Evolutionary conservation across 2,797 vertebrate genomes (phyloP), one percentile per base, ranked within the genome.

Genomic region (Emys orbicularis): DNA sequence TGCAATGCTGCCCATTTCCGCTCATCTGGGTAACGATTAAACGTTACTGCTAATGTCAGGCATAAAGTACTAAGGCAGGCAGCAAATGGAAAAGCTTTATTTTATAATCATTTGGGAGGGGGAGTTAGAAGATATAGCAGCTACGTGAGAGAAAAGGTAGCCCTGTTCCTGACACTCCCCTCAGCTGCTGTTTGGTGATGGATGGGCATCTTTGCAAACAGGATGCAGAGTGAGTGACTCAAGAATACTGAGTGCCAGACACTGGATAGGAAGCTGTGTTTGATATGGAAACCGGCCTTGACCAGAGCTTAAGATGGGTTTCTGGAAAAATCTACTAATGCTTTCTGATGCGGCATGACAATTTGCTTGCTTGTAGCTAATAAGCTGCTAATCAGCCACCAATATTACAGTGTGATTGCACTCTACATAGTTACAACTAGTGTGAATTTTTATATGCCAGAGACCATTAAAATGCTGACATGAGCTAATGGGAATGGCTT

Each of bases 381-480:
- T 95, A 87, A 95, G 96, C 95, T 86, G 86, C 90, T 86, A 93
- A 82, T 87, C 83, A 81, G 87, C 86, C 87, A 93, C 86, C 87
- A 93, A 87, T 4, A 1, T 79, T 80, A 81, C 0, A 7, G 77
- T 90, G 79, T 2, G 11, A 89, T 95, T 92, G 61, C 25, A 29
- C 13, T 47, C 44, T 77, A 49, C 44, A 77, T 49, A 77, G 44
- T 77, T 77, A 77, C 13, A 2, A 5, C 92, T 90, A 89, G 96
- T 96, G 85, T 89, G 89, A 93, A 87, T 90, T 95, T 95, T 93
- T 83, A 85, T 56, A 94, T 96, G 92, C 44, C 74, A 18, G 27
- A 49, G 44, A 27, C 93, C 92, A 87, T 96, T 89, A 9, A 81
- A 97, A 91, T 92, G 94, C 87, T 95, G 83, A 91, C 94, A 89